Conservation (phyloP, 1,140 invertebrate genomes). For the Chironomus striatipennis region DNA sequence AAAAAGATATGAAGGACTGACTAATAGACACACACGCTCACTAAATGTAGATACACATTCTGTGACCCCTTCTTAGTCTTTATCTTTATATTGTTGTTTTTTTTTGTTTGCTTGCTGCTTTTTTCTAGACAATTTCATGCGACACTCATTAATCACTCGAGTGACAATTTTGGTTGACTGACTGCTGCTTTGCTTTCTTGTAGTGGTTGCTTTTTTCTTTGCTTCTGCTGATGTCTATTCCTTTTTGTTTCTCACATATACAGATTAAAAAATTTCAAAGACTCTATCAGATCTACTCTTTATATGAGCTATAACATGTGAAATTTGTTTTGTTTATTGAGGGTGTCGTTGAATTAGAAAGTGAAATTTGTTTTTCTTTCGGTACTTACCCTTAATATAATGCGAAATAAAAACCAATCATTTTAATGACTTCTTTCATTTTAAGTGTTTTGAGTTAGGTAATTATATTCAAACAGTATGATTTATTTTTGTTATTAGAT, state of each 20-base stretch:
- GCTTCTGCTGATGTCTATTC: not conserved
- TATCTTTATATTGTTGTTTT: too few species aligned
- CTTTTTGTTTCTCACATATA: not conserved
- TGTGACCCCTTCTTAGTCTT: conserved; percentile 17
- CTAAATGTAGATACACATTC: not conserved
- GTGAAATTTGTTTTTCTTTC: too few species aligned
- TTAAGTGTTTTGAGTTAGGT: too few species aligned
- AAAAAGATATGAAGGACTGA: not conserved
- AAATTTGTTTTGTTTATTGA: too few species aligned
- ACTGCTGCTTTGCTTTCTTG: not conserved
- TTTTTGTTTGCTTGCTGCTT: not conserved
- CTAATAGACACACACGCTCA: not conserved
- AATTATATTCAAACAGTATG: too few species aligned
- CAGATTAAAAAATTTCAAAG: not conserved
- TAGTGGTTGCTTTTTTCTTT: not conserved
- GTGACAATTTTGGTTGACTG: conserved; percentile 22
- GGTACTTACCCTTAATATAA: too few species aligned
- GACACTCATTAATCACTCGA: conserved; percentile 20
- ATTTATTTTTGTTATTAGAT: too few species aligned
- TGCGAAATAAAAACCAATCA: too few species aligned
- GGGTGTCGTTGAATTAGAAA: too few species aligned
- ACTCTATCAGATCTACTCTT: too few species aligned
- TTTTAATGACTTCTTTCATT: too few species aligned
- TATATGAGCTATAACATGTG: too few species aligned
- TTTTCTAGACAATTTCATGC: conserved; percentile 21